phyloP scores from a whole-genome alignment of 1,140 invertebrate genomes.

The Achatina immaculata region DNA sequence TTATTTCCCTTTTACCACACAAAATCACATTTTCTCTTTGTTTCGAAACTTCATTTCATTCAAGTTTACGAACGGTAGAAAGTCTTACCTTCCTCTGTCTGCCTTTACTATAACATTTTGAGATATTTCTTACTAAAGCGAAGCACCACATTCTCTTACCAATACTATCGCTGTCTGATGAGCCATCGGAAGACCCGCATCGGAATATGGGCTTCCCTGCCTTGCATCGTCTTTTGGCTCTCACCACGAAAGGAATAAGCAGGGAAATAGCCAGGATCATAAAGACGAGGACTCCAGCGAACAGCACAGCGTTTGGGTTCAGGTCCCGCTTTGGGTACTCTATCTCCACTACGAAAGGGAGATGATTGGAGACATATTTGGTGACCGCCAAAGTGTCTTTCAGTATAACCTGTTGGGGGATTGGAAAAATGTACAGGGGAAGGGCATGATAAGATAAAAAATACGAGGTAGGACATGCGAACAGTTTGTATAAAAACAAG shows the following conservation, averaged over 20 bases:
- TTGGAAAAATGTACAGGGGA: too few species aligned
- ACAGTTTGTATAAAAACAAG: too few species aligned
- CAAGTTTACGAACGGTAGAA: too few species aligned
- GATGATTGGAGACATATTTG: conserved; percentile 35
- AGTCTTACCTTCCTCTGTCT: too few species aligned
- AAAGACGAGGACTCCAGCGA: conserved; percentile 34
- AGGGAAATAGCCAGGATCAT: conserved; percentile 32
- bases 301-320: conserved; percentile 33
- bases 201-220: conserved; percentile 38
- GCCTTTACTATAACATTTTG: too few species aligned
- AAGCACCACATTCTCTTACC: too few species aligned
- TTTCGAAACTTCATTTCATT: too few species aligned
- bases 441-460: too few species aligned
- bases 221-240: conserved; percentile 31
- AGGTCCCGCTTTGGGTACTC: conserved; percentile 8
- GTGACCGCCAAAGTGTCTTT: conserved; percentile 5
- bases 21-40: too few species aligned
- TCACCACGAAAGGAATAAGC: conserved; percentile 36
- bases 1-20: too few species aligned
- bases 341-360: conserved; percentile 34
- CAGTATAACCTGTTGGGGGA: conserved; percentile 7
- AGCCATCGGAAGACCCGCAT: conserved; percentile 16
- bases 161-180: conserved; percentile 7
- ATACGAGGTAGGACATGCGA: too few species aligned
- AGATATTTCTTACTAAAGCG: too few species aligned